Evolutionary conservation across 2,113 vertebrate species (phyloP), one percentile per base, ranked within the genome.

Genomic region (Lathamus discolor): DNA sequence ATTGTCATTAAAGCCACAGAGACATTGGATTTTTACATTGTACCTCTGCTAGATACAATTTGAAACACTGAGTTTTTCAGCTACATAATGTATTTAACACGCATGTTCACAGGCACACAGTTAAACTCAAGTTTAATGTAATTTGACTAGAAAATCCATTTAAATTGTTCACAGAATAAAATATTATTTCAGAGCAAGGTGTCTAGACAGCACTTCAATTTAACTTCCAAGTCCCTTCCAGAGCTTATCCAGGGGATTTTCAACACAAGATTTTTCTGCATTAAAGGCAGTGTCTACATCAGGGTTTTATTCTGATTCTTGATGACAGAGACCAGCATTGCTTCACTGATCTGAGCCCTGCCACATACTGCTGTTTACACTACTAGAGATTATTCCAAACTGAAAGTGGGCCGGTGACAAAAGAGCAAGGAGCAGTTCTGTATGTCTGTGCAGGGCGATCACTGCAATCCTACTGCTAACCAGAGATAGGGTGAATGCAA

Each of bases 131-230:
- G 20, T 49, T 72, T 68, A 91, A 85, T 29, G 14, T 29, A 94
- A 94, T 85, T 76, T 79, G 79, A 90, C 74, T 62, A 72, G 67
- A 79, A 94, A 95, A 94, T 87, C 52, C 57, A 51, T 69, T 69
- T 76, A 87, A 84, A 81, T 49, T 79, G 27, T 61, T 76, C 52
- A 61, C 48, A 69, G 92, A 90, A 83, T n/a, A 61, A 75, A 70
- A 43, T 39, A 68, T 75, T 67, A 79, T 37, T 94, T 87, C 69
- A 83, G 80, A 88, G 74, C 51, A 81, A 70, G 49, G 43, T 49
- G 48, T 49, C 46, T 83, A 90, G 82, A 72, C 31, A 59, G 78
- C 35, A 63, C 27, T 93, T 92, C 31, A 48, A 15, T 84, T 86
- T 88, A 83, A 86, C 55, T 92, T 91, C n/a, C 46, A 68, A 67